Percentiles rank a stretch among this genome's conserved stretches.
phyloP scores from a whole-genome alignment of 2,797 vertebrate species.

The Lateolabrax maculatus region DNA sequence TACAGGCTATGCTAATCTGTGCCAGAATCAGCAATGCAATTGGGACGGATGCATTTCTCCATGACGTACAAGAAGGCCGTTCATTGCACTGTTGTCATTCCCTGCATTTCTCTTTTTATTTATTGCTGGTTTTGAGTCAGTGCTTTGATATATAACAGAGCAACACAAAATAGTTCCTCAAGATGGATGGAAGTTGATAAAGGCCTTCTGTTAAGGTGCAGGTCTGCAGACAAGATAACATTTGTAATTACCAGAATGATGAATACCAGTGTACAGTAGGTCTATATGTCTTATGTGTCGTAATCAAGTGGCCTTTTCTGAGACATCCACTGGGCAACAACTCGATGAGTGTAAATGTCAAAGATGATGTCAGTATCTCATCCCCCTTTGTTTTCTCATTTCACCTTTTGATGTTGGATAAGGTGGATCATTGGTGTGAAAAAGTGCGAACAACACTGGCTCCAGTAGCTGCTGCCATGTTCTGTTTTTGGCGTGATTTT shows the following conservation, averaged over 20 bases:
- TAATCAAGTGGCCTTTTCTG: conserved; percentile 51
- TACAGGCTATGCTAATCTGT: conserved; percentile 93
- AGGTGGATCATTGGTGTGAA: conserved; percentile 40
- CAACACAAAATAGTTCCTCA: conserved; percentile 13
- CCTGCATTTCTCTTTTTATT: conserved; percentile 33
- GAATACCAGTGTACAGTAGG: neutral
- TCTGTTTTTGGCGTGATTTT: conserved; percentile 46
- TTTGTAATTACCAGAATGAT: conserved; percentile 39
- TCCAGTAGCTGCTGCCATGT: conserved; percentile 13
- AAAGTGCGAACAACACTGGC: neutral
- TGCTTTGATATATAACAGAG: conserved; percentile 38
- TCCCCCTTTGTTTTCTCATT: conserved; percentile 27
- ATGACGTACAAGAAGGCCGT: conserved; percentile 46
- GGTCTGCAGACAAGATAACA: conserved; percentile 21
- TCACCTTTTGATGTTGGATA: conserved; percentile 34
- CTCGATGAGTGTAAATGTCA: conserved; percentile 70
- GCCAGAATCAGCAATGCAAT: conserved; percentile 89
- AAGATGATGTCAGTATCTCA: conserved; percentile 55
- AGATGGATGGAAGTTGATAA: conserved; percentile 32
- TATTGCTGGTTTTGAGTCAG: conserved; percentile 35
- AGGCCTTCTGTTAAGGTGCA: conserved; percentile 11
- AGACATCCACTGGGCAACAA: conserved; percentile 21
- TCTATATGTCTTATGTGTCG: conserved; percentile 26
- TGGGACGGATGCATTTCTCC: conserved; percentile 74
- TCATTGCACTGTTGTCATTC: conserved; percentile 47